phyloP scores from a whole-genome alignment of 2,888 invertebrate species.

The Cataglyphis rosenhaueri region DNA sequence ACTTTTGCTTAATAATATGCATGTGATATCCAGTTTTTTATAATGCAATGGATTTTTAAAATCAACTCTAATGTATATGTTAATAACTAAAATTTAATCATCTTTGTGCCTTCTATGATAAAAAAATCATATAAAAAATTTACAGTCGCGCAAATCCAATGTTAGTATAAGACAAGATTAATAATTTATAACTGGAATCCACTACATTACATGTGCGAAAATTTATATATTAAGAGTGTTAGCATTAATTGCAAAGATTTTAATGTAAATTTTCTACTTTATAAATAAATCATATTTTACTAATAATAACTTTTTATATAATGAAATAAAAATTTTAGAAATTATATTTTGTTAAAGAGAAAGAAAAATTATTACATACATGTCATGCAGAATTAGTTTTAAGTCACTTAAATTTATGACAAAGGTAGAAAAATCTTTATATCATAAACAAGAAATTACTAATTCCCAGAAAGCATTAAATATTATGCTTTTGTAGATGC shows the following conservation, averaged over 20 bases:
- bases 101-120: neutral
- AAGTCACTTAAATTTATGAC: slow-evolving; percentile 37
- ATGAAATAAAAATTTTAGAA: neutral
- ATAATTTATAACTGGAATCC: slow-evolving; percentile 6
- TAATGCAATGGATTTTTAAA: neutral
- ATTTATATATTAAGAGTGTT: slow-evolving; percentile 9
- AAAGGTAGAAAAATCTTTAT: slow-evolving; percentile 45
- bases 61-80: neutral
- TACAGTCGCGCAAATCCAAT: neutral
- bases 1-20: neutral
- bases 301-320: neutral
- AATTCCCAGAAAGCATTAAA: slow-evolving; percentile 59
- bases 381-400: slow-evolving; percentile 2
- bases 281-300: slow-evolving; percentile 40
- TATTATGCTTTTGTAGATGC: slow-evolving; percentile 57
- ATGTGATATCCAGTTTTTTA: neutral
- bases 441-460: slow-evolving; percentile 36
- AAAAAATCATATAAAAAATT: neutral
- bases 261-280: slow-evolving; percentile 35
- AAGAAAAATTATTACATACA: neutral
- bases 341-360: neutral
- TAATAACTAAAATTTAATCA: neutral
- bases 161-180: neutral
- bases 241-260: neutral
- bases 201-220: neutral